A percentile compares a stretch with the other conserved stretches of the same genome.
These are phyloP conservation scores for Intellagama lesueurii DNA, from an alignment of 2,797 vertebrate species.

Conservation along the genomic window DNA sequence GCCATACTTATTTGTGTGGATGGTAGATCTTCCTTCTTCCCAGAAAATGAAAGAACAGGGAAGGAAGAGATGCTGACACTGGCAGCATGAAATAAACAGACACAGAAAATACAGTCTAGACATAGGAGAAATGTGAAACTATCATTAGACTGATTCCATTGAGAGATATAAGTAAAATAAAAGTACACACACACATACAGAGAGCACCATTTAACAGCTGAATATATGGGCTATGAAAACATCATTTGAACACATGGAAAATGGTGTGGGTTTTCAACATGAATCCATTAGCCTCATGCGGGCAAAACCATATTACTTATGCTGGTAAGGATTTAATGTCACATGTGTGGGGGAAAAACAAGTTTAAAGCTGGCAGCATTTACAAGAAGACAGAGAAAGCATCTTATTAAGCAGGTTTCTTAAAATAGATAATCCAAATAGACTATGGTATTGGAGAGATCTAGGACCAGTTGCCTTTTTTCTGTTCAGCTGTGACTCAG, in stretches of 20 bases:
- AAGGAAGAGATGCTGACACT: background rate
- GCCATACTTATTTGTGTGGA: too few species aligned
- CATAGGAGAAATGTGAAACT: too few species aligned
- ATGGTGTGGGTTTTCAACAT: conserved; percentile 52
- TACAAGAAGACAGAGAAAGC: conserved; percentile 57
- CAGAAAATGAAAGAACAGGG: too few species aligned
- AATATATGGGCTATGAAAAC: conserved; percentile 41
- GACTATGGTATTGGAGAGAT: conserved; percentile 24
- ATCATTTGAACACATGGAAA: conserved; percentile 47
- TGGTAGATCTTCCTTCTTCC: too few species aligned
- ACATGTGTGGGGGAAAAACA: conserved; percentile 35
- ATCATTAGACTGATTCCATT: conserved; percentile 38
- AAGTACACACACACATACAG: background rate
- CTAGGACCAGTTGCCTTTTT: background rate
- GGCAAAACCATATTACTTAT: conserved; percentile 59
- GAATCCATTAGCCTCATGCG: conserved; percentile 59
- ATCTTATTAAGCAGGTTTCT: conserved; percentile 43
- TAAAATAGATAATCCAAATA: conserved; percentile 44
- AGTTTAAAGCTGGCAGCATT: conserved; percentile 50
- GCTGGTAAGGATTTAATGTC: conserved; percentile 60
- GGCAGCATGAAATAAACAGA: too few species aligned
- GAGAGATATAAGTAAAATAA: conserved; percentile 29
- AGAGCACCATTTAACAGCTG: conserved; percentile 43
- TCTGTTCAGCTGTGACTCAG: too few species aligned
- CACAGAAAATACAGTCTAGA: too few species aligned